phyloP scores from a whole-genome alignment of 2,797 vertebrate species.

The Phoxinus dragarum region DNA sequence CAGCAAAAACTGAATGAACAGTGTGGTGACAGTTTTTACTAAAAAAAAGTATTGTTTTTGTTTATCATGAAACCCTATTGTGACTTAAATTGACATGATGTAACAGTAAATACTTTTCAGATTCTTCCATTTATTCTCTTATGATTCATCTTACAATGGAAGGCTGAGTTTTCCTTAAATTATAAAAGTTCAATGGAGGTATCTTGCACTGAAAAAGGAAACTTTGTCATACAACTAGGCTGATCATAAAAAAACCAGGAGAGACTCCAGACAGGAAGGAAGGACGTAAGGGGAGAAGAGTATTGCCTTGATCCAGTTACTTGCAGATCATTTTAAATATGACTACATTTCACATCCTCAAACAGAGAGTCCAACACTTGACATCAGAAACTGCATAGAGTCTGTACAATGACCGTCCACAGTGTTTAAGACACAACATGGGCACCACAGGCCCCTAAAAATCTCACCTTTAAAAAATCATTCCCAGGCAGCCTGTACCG shows the following conservation, averaged over 20 bases:
- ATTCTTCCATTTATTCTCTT: conserved; percentile 76
- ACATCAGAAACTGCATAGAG: conserved; percentile 54
- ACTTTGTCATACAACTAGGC: conserved; percentile 54
- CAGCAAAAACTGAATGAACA: neutral
- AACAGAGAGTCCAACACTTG: conserved; percentile 42
- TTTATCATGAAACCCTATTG: neutral
- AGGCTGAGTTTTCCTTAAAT: conserved; percentile 75
- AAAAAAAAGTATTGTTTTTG: neutral
- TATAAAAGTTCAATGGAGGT: conserved; percentile 73
- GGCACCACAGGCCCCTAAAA: conserved; percentile 71
- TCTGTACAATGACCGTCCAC: conserved; percentile 69
- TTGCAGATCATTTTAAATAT: conserved; percentile 57
- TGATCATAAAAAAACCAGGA: conserved; percentile 51
- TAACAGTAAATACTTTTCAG: conserved; percentile 16
- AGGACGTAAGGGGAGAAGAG: conserved; percentile 49
- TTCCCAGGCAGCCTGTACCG: conserved; percentile 48
- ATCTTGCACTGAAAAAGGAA: conserved; percentile 60
- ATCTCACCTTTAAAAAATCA: conserved; percentile 57
- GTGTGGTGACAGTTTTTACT: neutral
- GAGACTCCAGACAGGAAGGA: conserved; percentile 61
- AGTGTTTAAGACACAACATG: conserved; percentile 66
- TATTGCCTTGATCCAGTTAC: conserved; percentile 70
- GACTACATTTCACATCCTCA: conserved; percentile 51
- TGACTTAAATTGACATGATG: neutral
- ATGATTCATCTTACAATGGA: conserved; percentile 75